Evolutionary conservation across 2,888 invertebrate genomes (phyloP).

Genomic region (Cheilosia soror): DNA sequence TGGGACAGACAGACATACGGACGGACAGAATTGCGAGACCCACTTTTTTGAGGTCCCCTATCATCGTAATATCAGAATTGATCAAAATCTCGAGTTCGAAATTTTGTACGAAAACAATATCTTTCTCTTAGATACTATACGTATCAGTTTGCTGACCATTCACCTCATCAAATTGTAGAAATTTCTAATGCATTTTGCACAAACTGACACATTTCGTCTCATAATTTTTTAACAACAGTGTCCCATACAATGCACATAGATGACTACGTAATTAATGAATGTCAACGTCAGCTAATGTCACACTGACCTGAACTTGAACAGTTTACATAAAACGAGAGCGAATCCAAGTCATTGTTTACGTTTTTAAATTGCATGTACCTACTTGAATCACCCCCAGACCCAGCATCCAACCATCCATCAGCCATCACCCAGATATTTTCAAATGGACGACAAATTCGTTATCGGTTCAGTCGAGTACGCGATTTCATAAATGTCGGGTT

Average conservation of each 20-base stretch:
- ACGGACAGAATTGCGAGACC: too few species aligned
- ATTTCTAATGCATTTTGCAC: too few species aligned
- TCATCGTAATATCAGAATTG: too few species aligned
- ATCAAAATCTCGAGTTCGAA: too few species aligned
- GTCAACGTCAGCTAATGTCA: slow-evolving; percentile 68
- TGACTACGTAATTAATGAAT: slow-evolving; percentile 45
- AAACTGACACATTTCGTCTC: neutral
- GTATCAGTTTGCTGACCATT: too few species aligned
- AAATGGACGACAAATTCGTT: slow-evolving; percentile 37
- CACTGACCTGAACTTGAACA: slow-evolving; percentile 75
- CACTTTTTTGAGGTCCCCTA: too few species aligned
- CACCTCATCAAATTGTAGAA: too few species aligned
- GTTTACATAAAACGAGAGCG: slow-evolving; percentile 39
- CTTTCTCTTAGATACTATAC: too few species aligned
- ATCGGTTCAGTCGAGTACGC: slow-evolving; percentile 61
- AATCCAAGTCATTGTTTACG: slow-evolving; percentile 42
- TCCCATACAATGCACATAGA: slow-evolving; percentile 22
- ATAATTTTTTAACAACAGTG: slow-evolving; percentile 21
- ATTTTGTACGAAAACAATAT: too few species aligned
- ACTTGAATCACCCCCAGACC: slow-evolving; percentile 36
- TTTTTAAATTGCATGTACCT: slow-evolving; percentile 32
- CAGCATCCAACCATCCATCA: slow-evolving; percentile 33
- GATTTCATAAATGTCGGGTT: slow-evolving; percentile 62
- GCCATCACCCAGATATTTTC: slow-evolving; percentile 43
- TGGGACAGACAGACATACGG: too few species aligned